phyloP scores from a whole-genome alignment of 2,113 vertebrate genomes.

The Calidris pygmaea region DNA sequence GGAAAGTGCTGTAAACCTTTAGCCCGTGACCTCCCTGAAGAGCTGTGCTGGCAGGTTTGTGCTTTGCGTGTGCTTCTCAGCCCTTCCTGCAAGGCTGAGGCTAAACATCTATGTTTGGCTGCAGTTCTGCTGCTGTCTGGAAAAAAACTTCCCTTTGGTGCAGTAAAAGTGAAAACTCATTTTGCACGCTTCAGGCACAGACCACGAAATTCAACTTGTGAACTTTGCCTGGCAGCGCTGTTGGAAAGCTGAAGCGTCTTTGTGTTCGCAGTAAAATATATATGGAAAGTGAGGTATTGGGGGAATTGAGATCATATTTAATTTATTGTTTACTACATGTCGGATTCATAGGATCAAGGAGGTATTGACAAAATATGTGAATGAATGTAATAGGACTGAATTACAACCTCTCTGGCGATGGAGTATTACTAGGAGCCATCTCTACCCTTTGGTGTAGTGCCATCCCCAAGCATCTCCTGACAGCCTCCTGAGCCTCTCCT shows the following conservation, averaged over 20 bases:
- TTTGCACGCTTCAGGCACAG: neutral
- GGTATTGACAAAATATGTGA: neutral
- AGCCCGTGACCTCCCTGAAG: neutral
- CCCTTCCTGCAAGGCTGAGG: slow-evolving; percentile 23
- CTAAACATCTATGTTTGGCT: slow-evolving; percentile 14
- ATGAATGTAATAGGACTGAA: neutral
- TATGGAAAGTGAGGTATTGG: neutral
- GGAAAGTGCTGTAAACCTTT: neutral
- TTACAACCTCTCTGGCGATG: neutral
- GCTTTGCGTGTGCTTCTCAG: neutral
- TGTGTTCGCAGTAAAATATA: neutral
- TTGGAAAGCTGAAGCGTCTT: neutral
- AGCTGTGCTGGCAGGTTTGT: neutral
- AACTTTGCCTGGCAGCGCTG: neutral
- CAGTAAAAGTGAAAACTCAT: slow-evolving; percentile 37
- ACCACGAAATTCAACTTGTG: neutral
- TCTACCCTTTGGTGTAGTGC: neutral
- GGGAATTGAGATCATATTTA: neutral
- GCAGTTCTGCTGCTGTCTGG: neutral
- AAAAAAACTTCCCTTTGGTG: slow-evolving; percentile 16
- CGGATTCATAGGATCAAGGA: neutral
- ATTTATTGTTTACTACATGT: neutral
- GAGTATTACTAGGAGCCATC: neutral
- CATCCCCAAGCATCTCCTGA: neutral
- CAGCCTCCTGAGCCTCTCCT: neutral